Base-by-base conservation (phyloP, 2,113 vertebrate genomes). In the Sterrhoptilus dennistouni region DNA sequence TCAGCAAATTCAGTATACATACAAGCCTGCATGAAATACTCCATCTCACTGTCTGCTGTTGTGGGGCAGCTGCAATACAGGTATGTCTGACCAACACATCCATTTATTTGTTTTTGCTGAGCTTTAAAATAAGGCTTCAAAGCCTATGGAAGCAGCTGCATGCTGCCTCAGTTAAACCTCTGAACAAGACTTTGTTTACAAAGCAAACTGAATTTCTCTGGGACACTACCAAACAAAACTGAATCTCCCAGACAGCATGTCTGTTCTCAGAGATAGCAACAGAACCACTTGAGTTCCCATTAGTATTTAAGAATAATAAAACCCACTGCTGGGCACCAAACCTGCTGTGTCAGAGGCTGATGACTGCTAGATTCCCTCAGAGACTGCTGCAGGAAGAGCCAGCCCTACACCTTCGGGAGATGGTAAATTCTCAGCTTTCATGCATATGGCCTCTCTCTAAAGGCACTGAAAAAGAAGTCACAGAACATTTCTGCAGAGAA, bases 301-400 rank as follows among this genome's bases (percentile, higher is more conserved):
- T 17, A 45, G 38, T 49, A 33, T 79, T 44, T 50, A 65, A 82
- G 57, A 33, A 66, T 3, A 40, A 38, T 38, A 76, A 83, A 90
- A 19, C 1, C 1, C 31, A 27, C 5, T 59, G n/a, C n/a, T 0
- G 0, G 38, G 47, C 65, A 75, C 47, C 5, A 23, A 52, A 36
- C 11, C 54, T 72, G n/a, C 29, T 33, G 17, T 38, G 75, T 44
- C 36, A 59, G 60, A 66, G 42, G 61, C n/a, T 45, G 47, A 8
- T 20, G 57, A 24, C 45, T 29, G 9, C 14, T 8, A 10, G 20
- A 21, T 12, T 47, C 31, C 33, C 36, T 47, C 63, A 52, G 44
- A n/a, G 2, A 11, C 31, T 20, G 27, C 47, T 63, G 25, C 3
- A 81, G n/a, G 50, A 77, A 65, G 14, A 72, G 8, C 14, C 33